These are phyloP conservation scores for Corythornis vintsioides DNA, from an alignment of 2,113 vertebrate species.

Conservation along the genomic window DNA sequence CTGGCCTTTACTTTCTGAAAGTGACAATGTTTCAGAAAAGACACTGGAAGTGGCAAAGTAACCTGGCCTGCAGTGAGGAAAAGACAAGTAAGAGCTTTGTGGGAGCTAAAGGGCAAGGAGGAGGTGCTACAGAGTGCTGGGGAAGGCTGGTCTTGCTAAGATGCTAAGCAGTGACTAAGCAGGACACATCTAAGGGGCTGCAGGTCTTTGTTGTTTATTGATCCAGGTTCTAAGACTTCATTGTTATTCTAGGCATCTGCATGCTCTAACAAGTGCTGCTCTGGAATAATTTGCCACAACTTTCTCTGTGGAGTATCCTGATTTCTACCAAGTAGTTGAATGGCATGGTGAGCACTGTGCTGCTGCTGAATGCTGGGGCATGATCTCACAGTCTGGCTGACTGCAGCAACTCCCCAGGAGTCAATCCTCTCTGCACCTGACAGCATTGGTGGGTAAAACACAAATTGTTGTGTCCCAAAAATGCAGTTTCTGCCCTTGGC, in stretches of 20 bases:
- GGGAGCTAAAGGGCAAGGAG: neutral
- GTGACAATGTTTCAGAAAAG: neutral
- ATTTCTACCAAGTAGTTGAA: neutral
- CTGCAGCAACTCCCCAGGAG: neutral
- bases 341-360: neutral
- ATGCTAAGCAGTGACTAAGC: neutral
- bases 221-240: neutral
- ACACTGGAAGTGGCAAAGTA: neutral
- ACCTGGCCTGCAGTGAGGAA: neutral
- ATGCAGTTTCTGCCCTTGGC: neutral
- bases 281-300: neutral
- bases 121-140: neutral
- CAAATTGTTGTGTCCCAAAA: neutral
- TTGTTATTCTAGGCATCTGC: neutral
- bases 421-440: neutral
- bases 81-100: neutral
- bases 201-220: neutral
- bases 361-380: neutral
- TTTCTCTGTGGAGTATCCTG: neutral
- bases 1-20: neutral
- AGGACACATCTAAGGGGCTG: neutral
- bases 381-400: neutral
- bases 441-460: neutral
- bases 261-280: neutral
- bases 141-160: neutral